phyloP scores from a whole-genome alignment of 2,888 invertebrate species.

The Dascillus cervinus region DNA sequence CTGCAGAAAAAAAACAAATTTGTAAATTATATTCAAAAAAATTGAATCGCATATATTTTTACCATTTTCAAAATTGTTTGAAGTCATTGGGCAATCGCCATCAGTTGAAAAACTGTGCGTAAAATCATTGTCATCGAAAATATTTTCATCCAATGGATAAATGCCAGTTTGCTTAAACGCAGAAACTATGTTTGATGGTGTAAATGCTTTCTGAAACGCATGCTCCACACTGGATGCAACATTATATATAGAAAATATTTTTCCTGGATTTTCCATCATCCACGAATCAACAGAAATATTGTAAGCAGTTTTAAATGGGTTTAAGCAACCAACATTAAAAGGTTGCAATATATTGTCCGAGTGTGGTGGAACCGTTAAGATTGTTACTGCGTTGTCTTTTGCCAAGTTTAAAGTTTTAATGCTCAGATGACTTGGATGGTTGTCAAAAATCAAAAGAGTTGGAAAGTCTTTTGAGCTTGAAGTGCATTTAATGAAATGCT shows the following conservation, averaged over 20 bases:
- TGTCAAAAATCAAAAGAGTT: constrained; percentile 28
- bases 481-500: constrained; percentile 31
- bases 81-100: constrained; percentile 24
- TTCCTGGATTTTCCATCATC: constrained; percentile 35
- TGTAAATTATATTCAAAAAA: too few species aligned
- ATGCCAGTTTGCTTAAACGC: constrained; percentile 18
- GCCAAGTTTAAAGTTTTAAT: constrained; percentile 22
- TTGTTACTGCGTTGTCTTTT: constrained; percentile 33
- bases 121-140: constrained; percentile 19
- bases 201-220: constrained; percentile 15
- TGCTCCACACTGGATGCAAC: constrained; percentile 21
- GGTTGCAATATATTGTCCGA: constrained; percentile 37
- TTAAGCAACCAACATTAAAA: constrained; percentile 25
- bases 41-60: too few species aligned
- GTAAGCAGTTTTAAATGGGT: constrained; percentile 30
- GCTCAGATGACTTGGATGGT: constrained; percentile 28
- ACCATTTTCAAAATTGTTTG: too few species aligned
- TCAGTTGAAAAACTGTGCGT: constrained; percentile 14
- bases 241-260: constrained; percentile 35
- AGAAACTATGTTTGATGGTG: constrained; percentile 15
- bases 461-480: constrained; percentile 24
- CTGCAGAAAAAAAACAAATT: too few species aligned
- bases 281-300: constrained; percentile 30
- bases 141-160: constrained; percentile 15
- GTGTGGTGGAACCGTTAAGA: constrained; percentile 38